A percentile compares a stretch with the other conserved stretches of the same genome.
phyloP scores from a whole-genome alignment of 2,888 invertebrate species.

The Harpalus rufipes region DNA sequence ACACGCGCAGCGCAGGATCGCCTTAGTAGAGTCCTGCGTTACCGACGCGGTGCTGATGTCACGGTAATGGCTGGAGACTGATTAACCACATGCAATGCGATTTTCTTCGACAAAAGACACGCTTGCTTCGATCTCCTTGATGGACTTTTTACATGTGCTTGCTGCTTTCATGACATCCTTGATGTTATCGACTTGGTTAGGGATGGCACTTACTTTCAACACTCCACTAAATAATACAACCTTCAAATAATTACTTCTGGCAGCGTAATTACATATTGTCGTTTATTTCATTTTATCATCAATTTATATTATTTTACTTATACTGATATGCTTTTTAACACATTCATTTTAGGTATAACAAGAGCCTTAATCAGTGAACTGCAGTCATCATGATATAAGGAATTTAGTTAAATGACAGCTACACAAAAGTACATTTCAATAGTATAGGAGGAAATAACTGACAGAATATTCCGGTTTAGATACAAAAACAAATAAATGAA shows the following conservation, averaged over 20 bases:
- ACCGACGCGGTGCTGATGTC: slow-evolving; percentile 27
- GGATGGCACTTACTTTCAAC: slow-evolving; percentile 9
- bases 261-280: slow-evolving; percentile 28
- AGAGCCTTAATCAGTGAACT: background rate
- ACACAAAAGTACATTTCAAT: too few relatives aligned
- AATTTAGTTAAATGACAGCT: too few relatives aligned
- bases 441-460: too few relatives aligned
- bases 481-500: too few relatives aligned
- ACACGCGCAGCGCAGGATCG: slow-evolving; percentile 5
- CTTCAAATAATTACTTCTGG: slow-evolving; percentile 26
- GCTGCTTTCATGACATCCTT: slow-evolving; percentile 34
- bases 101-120: slow-evolving; percentile 40
- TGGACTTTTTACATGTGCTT: slow-evolving; percentile 30
- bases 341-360: background rate
- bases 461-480: too few relatives aligned
- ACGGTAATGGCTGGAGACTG: slow-evolving; percentile 32
- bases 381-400: too few relatives aligned
- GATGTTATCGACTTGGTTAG: slow-evolving; percentile 28
- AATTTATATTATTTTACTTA: background rate
- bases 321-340: background rate
- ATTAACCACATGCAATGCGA: slow-evolving; percentile 42
- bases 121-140: slow-evolving; percentile 42
- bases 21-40: slow-evolving; percentile 1
- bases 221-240: background rate
- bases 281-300: background rate